These are phyloP conservation scores for Hirtodrosophila alboralis DNA, from an alignment of 2,888 invertebrate genomes.

Conservation along the genomic window DNA sequence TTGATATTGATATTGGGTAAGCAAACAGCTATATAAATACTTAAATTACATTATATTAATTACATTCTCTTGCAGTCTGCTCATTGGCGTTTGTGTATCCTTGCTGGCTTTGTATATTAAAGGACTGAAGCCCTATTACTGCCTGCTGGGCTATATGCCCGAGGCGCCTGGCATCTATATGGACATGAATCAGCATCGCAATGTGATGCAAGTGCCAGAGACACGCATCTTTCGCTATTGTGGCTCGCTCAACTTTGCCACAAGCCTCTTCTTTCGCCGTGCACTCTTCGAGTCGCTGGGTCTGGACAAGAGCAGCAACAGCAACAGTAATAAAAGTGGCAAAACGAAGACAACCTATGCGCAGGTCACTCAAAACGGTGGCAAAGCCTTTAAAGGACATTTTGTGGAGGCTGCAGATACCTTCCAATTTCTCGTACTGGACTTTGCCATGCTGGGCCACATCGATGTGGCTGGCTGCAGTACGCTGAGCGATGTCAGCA, in stretches of 20 bases:
- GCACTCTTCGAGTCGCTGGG: slow-evolving; percentile 85
- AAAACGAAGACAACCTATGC: slow-evolving; percentile 45
- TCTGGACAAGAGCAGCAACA: slow-evolving; percentile 82
- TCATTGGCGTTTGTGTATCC: slow-evolving; percentile 88
- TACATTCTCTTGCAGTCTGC: slow-evolving; percentile 76
- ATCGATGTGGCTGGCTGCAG: slow-evolving; percentile 88
- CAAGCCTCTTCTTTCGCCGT: slow-evolving; percentile 86
- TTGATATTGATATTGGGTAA: slow-evolving; percentile 92
- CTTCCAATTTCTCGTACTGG: slow-evolving; percentile 85
- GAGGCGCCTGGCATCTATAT: slow-evolving; percentile 88
- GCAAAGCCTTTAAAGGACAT: slow-evolving; percentile 30
- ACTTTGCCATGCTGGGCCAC: slow-evolving; percentile 87
- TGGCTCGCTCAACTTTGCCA: slow-evolving; percentile 89
- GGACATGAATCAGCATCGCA: slow-evolving; percentile 87
- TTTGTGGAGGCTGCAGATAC: slow-evolving; percentile 35
- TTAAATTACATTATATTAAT: background rate
- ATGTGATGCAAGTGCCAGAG: slow-evolving; percentile 87
- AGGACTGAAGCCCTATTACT: slow-evolving; percentile 87
- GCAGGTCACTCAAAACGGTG: slow-evolving; percentile 59
- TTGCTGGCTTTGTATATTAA: slow-evolving; percentile 88
- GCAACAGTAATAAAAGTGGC: slow-evolving; percentile 8
- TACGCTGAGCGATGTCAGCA: slow-evolving; percentile 85
- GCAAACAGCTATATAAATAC: slow-evolving; percentile 41
- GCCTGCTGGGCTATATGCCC: slow-evolving; percentile 87
- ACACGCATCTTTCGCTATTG: slow-evolving; percentile 89